phyloP scores from a whole-genome alignment of 2,888 invertebrate genomes.

The Standfussiana lucernea region DNA sequence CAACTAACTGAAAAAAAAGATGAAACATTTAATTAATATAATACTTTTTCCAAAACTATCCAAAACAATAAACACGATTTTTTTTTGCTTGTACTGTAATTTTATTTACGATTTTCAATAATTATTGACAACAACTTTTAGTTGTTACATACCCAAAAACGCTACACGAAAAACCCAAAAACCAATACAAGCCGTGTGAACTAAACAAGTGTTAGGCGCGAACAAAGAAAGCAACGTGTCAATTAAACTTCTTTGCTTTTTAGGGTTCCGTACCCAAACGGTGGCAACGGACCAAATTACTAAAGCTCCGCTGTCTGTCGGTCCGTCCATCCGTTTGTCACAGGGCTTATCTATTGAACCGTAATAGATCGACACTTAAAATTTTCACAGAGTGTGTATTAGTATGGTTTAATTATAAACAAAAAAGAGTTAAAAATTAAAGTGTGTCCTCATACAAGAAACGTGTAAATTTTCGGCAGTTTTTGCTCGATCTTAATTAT shows the following conservation, averaged over 20 bases:
- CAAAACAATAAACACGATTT: background rate
- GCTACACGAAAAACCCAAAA: conserved; percentile 35
- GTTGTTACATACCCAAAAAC: conserved; percentile 4
- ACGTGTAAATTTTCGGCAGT: background rate
- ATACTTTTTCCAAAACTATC: background rate
- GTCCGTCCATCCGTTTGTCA: background rate
- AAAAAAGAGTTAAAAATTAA: too few relatives aligned
- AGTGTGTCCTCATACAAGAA: background rate
- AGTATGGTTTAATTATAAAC: background rate
- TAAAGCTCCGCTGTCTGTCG: background rate
- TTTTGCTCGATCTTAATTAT: background rate
- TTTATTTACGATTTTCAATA: background rate
- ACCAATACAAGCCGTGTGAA: conserved; percentile 79
- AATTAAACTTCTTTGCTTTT: conserved; percentile 89
- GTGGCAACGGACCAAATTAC: background rate
- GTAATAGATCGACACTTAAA: background rate
- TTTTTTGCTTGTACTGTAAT: too few relatives aligned
- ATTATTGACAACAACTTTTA: background rate
- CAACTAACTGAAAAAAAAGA: too few relatives aligned
- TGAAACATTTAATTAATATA: too few relatives aligned
- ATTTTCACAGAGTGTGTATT: background rate
- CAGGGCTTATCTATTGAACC: background rate
- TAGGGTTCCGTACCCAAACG: background rate
- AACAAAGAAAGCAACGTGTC: conserved; percentile 89
- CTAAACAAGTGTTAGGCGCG: conserved; percentile 81